Base-by-base conservation (phyloP, 2,113 vertebrate species). In the Meles meles region DNA sequence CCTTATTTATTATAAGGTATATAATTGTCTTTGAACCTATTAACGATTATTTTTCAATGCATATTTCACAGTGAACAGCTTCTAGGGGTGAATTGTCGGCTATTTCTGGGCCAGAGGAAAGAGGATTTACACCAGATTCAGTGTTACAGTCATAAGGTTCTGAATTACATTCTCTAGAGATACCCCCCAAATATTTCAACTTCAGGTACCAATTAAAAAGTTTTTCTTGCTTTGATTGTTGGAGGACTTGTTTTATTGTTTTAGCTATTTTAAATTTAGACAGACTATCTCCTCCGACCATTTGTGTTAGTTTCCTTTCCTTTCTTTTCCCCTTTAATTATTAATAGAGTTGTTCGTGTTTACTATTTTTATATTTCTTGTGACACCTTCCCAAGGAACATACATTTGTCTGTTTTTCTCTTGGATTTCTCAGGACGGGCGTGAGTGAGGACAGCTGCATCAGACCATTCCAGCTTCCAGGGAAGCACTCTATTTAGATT, bases 241-340 rank as follows among this genome's bases (percentile, higher is more conserved):
- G 2, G 47, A 94, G 57, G 20, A 72, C 15, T 90, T 96, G 18
- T 72, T 96, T 79, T 91, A 79, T 90, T 91, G 25, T 21, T 82
- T 88, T 81, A 88, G 44, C 81, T 95, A 93, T 94, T 93, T 89
- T 71, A 83, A 67, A 25, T 91, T 91, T 72, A 76, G 65, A 74
- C 3, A 81, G 76, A 85, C 65, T 11, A 95, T 4, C 52, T 83
- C 37, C 29, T 6, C 3, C 88, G 61, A 71, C 29, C 18, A 55
- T 76, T 80, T 52, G 8, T 69, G 34, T 17, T 65, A 18, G 27
- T n/a, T 93, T 83, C 37, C 47, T 86, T 65, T 89, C 65, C 29
- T 86, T 69, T 85, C 57, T 90, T 84, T 44, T 27, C 18, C 34
- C 34, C 27, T 87, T 42, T 52, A 47, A 47, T 61, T 83, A 82